phyloP scores from a whole-genome alignment of 2,113 vertebrate genomes.

The Charadrius vociferus region DNA sequence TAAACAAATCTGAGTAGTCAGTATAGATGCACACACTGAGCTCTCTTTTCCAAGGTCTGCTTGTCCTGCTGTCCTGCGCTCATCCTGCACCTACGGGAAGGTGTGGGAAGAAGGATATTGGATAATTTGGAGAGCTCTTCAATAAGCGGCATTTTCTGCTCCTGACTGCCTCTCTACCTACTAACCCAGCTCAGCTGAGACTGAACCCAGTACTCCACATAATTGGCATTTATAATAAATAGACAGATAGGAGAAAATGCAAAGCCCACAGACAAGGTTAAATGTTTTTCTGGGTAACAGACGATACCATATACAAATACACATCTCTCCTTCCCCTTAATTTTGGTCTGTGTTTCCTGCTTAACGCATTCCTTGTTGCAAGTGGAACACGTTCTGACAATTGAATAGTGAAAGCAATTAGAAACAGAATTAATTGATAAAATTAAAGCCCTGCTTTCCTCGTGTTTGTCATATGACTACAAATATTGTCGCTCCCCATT shows the following conservation, averaged over 20 bases:
- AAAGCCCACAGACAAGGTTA: not conserved
- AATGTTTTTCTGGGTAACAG: not conserved
- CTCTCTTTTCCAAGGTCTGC: not conserved
- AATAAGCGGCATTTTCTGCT: not conserved
- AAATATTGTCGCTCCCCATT: slow-evolving; percentile 58
- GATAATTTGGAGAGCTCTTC: not conserved
- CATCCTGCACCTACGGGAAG: not conserved
- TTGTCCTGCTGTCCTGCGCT: not conserved
- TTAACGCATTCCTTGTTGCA: not conserved
- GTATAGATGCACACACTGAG: not conserved
- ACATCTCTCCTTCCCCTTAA: not conserved
- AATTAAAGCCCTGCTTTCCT: slow-evolving; percentile 61
- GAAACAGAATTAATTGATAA: slow-evolving; percentile 60
- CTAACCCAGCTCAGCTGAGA: not conserved
- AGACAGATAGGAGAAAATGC: not conserved
- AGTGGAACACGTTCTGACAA: slow-evolving; percentile 32
- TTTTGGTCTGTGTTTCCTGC: not conserved
- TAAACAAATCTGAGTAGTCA: not conserved
- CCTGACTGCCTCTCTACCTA: not conserved
- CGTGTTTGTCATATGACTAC: slow-evolving; percentile 68
- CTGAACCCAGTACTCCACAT: not conserved
- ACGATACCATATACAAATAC: not conserved
- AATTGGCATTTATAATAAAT: not conserved
- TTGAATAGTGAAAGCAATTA: slow-evolving; percentile 52
- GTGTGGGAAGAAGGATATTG: not conserved